Evolutionary conservation across 2,888 invertebrate species (phyloP).

Genomic region (Polymixis lichenea): DNA sequence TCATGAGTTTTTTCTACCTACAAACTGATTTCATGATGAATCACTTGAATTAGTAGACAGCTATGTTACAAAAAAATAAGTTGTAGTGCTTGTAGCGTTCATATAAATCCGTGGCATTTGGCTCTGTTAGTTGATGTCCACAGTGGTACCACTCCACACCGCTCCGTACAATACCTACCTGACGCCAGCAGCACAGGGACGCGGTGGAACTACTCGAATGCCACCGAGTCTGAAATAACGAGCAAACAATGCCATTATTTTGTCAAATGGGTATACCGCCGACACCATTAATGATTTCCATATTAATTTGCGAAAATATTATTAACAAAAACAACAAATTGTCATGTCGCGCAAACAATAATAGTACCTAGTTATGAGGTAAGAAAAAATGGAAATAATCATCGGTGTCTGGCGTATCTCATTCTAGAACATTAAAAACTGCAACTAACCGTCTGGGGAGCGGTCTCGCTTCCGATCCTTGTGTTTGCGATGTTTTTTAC

Average conservation of each 20-base stretch:
- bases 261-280: slow-evolving; percentile 79
- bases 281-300: slow-evolving; percentile 76
- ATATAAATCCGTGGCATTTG: slow-evolving; percentile 22
- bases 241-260: slow-evolving; percentile 89
- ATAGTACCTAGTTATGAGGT: too few species aligned
- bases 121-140: slow-evolving; percentile 27
- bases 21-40: not conserved
- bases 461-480: slow-evolving; percentile 89
- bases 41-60: not conserved
- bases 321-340: not conserved
- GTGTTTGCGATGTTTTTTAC: slow-evolving; percentile 88
- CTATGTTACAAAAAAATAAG: not conserved
- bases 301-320: slow-evolving; percentile 5
- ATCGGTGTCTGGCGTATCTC: slow-evolving; percentile 73
- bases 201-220: slow-evolving; percentile 82
- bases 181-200: slow-evolving; percentile 75
- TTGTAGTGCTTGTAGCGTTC: not conserved
- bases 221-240: slow-evolving; percentile 90
- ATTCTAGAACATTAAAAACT: slow-evolving; percentile 58
- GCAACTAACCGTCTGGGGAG: slow-evolving; percentile 91
- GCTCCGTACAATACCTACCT: slow-evolving; percentile 81
- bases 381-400: slow-evolving; percentile 73
- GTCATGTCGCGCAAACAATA: not conserved
- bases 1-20: not conserved
- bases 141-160: slow-evolving; percentile 26